These are phyloP conservation scores for Chelonus formosanus DNA, from an alignment of 2,888 invertebrate species.

Conservation along the genomic window DNA sequence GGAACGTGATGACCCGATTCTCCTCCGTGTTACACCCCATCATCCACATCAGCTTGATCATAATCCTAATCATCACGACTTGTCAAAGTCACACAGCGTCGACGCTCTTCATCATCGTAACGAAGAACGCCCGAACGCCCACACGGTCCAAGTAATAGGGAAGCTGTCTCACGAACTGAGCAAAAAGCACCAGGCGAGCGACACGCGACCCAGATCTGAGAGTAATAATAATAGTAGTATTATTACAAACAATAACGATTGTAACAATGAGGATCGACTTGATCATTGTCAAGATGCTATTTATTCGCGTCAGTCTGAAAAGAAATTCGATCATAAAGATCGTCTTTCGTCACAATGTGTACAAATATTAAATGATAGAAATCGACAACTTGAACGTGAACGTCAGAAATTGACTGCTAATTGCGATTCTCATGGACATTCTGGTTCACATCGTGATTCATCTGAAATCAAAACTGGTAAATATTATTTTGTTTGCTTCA, in stretches of 20 bases:
- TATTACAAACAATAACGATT: constrained; percentile 41
- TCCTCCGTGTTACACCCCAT: constrained; percentile 58
- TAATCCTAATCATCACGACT: constrained; percentile 46
- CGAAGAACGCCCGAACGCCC: constrained; percentile 49
- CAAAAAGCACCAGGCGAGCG: constrained; percentile 60
- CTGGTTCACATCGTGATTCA: constrained; percentile 9
- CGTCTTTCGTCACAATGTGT: constrained; percentile 58
- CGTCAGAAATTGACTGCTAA: constrained; percentile 57
- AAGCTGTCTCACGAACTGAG: constrained; percentile 66
- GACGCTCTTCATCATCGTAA: constrained; percentile 58
- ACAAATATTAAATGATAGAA: constrained; percentile 58
- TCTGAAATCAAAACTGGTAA: constrained; percentile 43
- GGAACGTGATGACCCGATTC: constrained; percentile 58
- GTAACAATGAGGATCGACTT: constrained; percentile 45
- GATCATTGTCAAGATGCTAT: constrained; percentile 44
- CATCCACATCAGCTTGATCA: constrained; percentile 46
- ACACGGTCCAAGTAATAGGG: constrained; percentile 66
- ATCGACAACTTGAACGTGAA: constrained; percentile 49
- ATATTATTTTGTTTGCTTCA: constrained; percentile 21
- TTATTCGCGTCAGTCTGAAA: constrained; percentile 39
- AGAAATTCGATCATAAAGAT: constrained; percentile 44
- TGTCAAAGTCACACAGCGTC: constrained; percentile 57
- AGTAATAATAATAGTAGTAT: constrained; percentile 51
- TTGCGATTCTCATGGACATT: constrained; percentile 53
- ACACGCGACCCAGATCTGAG: constrained; percentile 47